Percentiles rank a stretch among this genome's conserved stretches.
These are phyloP conservation scores for Merodon equestris DNA, from an alignment of 2,888 invertebrate genomes.

Conservation along the genomic window DNA sequence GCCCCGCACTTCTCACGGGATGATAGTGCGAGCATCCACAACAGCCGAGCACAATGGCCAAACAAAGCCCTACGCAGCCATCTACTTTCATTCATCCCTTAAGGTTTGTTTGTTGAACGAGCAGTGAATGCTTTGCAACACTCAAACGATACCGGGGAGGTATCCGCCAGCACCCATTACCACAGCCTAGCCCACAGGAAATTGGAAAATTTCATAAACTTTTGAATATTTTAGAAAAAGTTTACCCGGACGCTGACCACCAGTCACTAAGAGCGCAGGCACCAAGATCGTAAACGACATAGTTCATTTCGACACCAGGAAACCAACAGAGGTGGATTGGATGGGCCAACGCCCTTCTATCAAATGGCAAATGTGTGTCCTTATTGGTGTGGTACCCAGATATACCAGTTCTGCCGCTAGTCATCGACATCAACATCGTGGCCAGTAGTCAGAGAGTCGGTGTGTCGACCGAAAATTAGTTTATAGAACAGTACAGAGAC, in stretches of 20 bases:
- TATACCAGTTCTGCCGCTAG: neutral
- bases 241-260: constrained; percentile 37
- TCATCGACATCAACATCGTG: constrained; percentile 28
- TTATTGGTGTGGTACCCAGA: too few species aligned
- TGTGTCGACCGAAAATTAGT: constrained; percentile 44
- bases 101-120: too few species aligned
- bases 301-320: constrained; percentile 13
- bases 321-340: neutral
- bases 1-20: too few species aligned
- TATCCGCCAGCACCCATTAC: neutral
- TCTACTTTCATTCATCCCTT: too few species aligned
- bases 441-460: neutral
- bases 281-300: constrained; percentile 20
- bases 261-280: constrained; percentile 1
- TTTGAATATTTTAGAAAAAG: constrained; percentile 58
- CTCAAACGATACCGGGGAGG: too few species aligned
- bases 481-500: constrained; percentile 53
- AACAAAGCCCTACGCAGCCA: too few species aligned
- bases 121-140: too few species aligned
- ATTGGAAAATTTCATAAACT: constrained; percentile 63
- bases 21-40: too few species aligned
- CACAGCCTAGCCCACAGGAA: constrained; percentile 13
- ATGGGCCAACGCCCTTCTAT: too few species aligned
- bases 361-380: too few species aligned
- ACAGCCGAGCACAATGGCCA: too few species aligned